Conservation (phyloP, 2,113 vertebrate genomes). For the Typhlomys cinereus region DNA sequence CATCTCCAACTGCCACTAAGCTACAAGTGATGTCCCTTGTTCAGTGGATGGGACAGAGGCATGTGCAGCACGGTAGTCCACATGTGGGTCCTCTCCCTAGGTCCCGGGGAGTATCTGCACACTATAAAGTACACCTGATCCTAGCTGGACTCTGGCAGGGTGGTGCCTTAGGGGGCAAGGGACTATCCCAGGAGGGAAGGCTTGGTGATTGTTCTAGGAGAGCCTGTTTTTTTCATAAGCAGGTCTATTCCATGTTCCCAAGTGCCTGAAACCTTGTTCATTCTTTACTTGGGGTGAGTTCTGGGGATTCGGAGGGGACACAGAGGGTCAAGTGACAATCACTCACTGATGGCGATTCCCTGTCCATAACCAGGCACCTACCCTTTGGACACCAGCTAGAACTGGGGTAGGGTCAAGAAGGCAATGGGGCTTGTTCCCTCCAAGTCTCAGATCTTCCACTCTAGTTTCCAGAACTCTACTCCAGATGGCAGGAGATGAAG, state of each 20-base stretch:
- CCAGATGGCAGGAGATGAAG: not conserved
- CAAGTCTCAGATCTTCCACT: not conserved
- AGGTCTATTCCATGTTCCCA: not conserved
- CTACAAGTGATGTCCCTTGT: not conserved
- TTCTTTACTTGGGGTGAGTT: not conserved
- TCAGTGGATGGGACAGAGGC: accelerated
- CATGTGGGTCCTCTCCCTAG: not conserved
- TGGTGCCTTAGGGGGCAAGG: too few species aligned
- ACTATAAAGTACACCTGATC: not conserved
- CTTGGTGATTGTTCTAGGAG: too few species aligned
- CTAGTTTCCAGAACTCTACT: too few species aligned
- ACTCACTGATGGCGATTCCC: not conserved
- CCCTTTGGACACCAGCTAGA: not conserved
- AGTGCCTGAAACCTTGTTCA: not conserved
- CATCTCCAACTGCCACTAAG: not conserved
- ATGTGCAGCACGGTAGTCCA: not conserved
- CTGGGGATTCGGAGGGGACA: not conserved
- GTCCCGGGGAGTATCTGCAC: accelerated
- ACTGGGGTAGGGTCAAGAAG: not conserved
- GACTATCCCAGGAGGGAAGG: not conserved
- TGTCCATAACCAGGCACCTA: too few species aligned
- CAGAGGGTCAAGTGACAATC: not conserved
- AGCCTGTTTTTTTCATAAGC: not conserved
- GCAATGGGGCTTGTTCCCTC: not conserved
- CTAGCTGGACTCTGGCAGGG: not conserved